These are phyloP conservation scores for Ciconia stormi DNA, from an alignment of 2,113 vertebrate species.

Conservation along the genomic window DNA sequence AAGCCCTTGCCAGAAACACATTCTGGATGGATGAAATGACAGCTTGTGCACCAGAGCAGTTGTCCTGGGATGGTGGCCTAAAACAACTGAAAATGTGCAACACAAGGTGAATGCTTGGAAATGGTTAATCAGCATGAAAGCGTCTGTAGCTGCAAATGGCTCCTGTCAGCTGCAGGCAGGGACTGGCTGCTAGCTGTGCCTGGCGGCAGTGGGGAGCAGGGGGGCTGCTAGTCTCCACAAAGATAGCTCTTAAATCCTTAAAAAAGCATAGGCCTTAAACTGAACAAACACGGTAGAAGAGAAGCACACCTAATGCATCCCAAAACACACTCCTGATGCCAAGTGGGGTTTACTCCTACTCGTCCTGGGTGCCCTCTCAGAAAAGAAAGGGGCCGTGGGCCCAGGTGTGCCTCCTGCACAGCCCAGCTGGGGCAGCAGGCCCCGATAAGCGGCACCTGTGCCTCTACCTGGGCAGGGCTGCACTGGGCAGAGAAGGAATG, in stretches of 20 bases:
- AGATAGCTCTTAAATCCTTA: background rate
- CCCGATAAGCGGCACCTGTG: background rate
- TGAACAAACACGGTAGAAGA: background rate
- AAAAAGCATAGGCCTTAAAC: background rate
- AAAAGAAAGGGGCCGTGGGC: too few relatives aligned
- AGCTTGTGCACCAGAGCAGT: background rate
- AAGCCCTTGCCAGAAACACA: background rate
- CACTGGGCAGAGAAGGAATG: accelerated
- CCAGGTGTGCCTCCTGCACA: background rate
- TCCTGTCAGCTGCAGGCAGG: background rate
- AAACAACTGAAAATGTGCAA: background rate
- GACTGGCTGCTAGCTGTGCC: background rate
- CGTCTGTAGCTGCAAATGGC: background rate
- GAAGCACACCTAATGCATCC: background rate
- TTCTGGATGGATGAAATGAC: background rate
- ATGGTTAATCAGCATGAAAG: background rate
- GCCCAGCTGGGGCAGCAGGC: background rate
- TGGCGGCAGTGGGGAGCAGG: background rate
- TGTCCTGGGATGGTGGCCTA: background rate
- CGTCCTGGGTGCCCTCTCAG: background rate
- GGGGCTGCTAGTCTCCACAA: background rate
- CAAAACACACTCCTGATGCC: accelerated
- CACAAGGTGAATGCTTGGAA: background rate
- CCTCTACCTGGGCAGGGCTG: background rate
- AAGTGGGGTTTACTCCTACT: background rate